These are phyloP conservation scores for Perccottus glenii DNA, from an alignment of 2,113 vertebrate species.

Conservation along the genomic window DNA sequence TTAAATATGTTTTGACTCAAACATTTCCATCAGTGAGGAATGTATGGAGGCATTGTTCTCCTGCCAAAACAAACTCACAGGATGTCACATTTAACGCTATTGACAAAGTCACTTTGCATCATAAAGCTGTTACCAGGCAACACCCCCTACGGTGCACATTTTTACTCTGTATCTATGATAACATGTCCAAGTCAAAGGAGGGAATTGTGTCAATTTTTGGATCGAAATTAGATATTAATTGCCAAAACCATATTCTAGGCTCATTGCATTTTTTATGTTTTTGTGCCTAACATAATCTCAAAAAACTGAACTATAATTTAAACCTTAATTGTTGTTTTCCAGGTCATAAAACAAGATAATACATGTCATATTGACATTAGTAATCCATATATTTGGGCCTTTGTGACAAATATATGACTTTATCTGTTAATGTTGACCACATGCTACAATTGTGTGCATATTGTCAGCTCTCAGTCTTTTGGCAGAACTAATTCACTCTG, in stretches of 20 bases:
- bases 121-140: conserved; percentile 78
- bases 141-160: conserved; percentile 63
- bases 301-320: too few relatives aligned
- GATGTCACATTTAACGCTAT: conserved; percentile 75
- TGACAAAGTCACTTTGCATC: conserved; percentile 81
- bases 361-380: neutral
- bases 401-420: neutral
- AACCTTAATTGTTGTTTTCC: conserved; percentile 1
- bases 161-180: conserved; percentile 68
- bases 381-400: neutral
- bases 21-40: conserved; percentile 60
- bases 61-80: conserved; percentile 61
- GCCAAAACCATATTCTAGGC: conserved; percentile 39
- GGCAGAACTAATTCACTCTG: conserved; percentile 46
- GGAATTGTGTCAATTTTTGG: conserved; percentile 33
- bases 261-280: conserved; percentile 49
- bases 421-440: too few relatives aligned
- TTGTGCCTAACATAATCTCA: too few relatives aligned
- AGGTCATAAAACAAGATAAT: neutral
- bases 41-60: conserved; percentile 49
- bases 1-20: conserved; percentile 54
- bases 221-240: conserved; percentile 34
- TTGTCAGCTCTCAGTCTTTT: neutral
- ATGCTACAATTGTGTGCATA: neutral
- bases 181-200: conserved; percentile 52